These are phyloP conservation scores for Ectropis crepuscularia DNA, from an alignment of 2,888 invertebrate species.

Conservation along the genomic window DNA sequence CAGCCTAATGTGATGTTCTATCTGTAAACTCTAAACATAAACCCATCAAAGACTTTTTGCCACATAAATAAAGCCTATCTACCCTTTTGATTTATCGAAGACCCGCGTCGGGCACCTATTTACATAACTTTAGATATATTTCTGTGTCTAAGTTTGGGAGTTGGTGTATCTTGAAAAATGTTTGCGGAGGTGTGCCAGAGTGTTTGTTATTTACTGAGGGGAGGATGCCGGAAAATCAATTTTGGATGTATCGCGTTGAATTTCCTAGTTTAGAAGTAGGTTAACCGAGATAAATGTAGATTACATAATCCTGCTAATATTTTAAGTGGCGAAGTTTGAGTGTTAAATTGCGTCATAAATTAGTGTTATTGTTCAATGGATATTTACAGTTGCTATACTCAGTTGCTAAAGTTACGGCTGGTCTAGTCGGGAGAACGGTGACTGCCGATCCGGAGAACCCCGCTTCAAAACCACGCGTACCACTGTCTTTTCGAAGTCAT, in stretches of 20 bases:
- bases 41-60: background rate
- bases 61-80: slow-evolving; percentile 9
- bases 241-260: background rate
- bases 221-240: background rate
- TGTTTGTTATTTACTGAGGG: slow-evolving; percentile 23
- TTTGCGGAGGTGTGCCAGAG: slow-evolving; percentile 16
- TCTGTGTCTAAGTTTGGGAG: slow-evolving; percentile 24
- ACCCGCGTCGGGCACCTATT: slow-evolving; percentile 19
- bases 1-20: background rate
- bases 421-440: no score
- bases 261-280: no score
- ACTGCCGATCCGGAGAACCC: no score
- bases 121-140: slow-evolving; percentile 29
- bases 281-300: no score
- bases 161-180: slow-evolving; percentile 27
- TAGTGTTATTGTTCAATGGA: no score
- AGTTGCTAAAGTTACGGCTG: no score
- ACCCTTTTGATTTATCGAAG: slow-evolving; percentile 11
- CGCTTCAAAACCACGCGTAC: no score
- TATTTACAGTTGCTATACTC: no score
- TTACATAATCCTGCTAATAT: no score
- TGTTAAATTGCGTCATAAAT: no score
- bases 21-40: background rate
- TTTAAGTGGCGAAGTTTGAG: no score
- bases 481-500: no score